These are phyloP conservation scores for Echeneis naucrates DNA, from an alignment of 2,797 vertebrate genomes.

Conservation along the genomic window DNA sequence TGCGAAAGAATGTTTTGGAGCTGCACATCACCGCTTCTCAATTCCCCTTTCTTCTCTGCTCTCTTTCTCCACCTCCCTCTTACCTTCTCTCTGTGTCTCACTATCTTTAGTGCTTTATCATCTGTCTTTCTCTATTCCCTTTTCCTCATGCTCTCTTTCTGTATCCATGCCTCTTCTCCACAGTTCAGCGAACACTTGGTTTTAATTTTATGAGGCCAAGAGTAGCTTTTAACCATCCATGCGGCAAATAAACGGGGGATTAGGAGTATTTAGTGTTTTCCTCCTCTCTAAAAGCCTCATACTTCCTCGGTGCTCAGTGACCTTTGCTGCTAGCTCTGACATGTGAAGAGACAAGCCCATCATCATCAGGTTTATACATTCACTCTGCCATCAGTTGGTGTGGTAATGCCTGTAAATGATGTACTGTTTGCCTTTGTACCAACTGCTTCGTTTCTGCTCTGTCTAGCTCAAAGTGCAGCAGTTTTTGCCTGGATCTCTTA, in stretches of 20 bases:
- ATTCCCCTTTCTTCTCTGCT: conserved; percentile 70
- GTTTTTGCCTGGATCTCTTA: conserved; percentile 24
- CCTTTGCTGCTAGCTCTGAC: conserved; percentile 82
- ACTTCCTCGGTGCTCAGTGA: conserved; percentile 87
- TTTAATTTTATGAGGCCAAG: conserved; percentile 99
- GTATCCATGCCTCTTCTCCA: conserved; percentile 83
- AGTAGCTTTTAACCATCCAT: conserved; percentile 99
- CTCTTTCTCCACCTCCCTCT: conserved; percentile 60
- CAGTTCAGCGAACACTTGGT: conserved; percentile 91
- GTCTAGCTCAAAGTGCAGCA: conserved; percentile 26
- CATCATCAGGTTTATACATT: conserved; percentile 71
- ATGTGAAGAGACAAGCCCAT: conserved; percentile 75
- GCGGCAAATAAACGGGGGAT: conserved; percentile 97
- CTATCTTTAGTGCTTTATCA: conserved; percentile 85
- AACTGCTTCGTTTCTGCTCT: conserved; percentile 53
- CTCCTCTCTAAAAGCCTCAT: conserved; percentile 93
- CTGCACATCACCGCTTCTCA: conserved; percentile 86
- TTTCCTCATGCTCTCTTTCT: conserved; percentile 47
- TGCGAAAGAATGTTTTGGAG: conserved; percentile 97
- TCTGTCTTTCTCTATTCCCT: conserved; percentile 50
- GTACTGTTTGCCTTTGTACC: conserved; percentile 63
- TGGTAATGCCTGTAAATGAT: conserved; percentile 55
- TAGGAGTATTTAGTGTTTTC: conserved; percentile 99
- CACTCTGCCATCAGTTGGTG: conserved; percentile 59
- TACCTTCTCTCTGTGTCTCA: conserved; percentile 64